A percentile compares a stretch with the other conserved stretches of the same genome.
Evolutionary conservation across 2,888 invertebrate genomes (phyloP).

Genomic region (Aquatica leii): DNA sequence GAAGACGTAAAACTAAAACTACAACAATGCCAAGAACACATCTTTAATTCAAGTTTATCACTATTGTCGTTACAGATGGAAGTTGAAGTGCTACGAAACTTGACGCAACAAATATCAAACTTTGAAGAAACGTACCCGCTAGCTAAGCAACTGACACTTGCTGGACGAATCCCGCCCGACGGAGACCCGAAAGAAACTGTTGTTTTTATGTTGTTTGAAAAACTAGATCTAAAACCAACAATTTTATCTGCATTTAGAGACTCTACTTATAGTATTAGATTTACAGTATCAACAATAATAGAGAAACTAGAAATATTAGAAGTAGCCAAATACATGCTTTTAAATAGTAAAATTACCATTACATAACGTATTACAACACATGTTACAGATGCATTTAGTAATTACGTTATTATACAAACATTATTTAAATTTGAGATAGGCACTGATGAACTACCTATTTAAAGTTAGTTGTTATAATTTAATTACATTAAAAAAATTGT

Average conservation of each 20-base stretch:
- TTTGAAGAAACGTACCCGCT: conserved; percentile 39
- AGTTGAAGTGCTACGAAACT: conserved; percentile 27
- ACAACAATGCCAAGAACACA: background rate
- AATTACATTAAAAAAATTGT: no score
- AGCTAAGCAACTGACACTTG: conserved; percentile 39
- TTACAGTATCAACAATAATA: conserved; percentile 45
- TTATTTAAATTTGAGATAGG: no score
- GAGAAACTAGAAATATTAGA: conserved; percentile 48
- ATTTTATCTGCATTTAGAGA: conserved; percentile 44
- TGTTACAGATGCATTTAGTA: background rate
- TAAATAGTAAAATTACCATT: conserved; percentile 37
- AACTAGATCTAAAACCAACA: conserved; percentile 43
- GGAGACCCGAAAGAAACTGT: conserved; percentile 39
- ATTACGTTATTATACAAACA: no score
- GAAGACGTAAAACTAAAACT: background rate
- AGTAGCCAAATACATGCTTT: conserved; percentile 45
- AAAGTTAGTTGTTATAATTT: no score
- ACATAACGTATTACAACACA: background rate
- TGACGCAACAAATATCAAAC: conserved; percentile 26
- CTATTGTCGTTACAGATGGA: background rate
- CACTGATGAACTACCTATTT: no score
- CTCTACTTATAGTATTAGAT: conserved; percentile 44
- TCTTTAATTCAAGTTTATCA: background rate
- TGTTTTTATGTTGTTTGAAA: conserved; percentile 45
- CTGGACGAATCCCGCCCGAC: conserved; percentile 40